These are phyloP conservation scores for Tanypteryx hageni DNA, from an alignment of 2,888 invertebrate species.

Conservation along the genomic window DNA sequence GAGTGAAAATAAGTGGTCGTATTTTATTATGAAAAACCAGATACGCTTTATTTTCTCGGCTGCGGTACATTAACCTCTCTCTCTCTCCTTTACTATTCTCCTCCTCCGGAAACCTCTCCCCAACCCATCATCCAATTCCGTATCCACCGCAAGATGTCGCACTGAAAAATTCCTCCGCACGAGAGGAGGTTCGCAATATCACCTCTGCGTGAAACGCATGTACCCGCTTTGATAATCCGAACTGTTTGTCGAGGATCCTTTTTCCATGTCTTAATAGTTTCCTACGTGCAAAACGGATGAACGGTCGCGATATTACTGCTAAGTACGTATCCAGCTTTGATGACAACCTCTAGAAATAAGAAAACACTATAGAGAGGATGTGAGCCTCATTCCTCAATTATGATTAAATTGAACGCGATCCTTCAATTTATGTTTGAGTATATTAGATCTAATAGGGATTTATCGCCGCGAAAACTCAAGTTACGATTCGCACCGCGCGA, in stretches of 20 bases:
- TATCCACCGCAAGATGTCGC: slow-evolving; percentile 35
- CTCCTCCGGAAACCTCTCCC: neutral
- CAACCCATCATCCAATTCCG: neutral
- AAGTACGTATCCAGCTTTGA: too few species aligned
- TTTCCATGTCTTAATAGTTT: neutral
- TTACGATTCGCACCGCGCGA: too few species aligned
- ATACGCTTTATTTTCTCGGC: slow-evolving; percentile 38
- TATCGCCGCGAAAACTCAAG: too few species aligned
- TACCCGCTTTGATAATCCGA: neutral
- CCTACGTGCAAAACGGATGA: neutral
- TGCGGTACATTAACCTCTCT: neutral
- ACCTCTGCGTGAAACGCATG: neutral
- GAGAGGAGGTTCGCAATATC: neutral
- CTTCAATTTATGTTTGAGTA: too few species aligned
- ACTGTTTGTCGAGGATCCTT: neutral
- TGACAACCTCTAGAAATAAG: too few species aligned
- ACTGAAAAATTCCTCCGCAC: neutral
- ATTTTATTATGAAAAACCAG: slow-evolving; percentile 59
- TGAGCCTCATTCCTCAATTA: too few species aligned
- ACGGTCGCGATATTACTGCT: too few species aligned
- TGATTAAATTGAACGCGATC: too few species aligned
- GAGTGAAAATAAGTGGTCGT: slow-evolving; percentile 48
- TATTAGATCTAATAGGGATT: too few species aligned
- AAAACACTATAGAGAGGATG: too few species aligned
- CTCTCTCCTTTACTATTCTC: neutral